A percentile compares a stretch with the other conserved stretches of the same genome.
phyloP scores from a whole-genome alignment of 2,113 vertebrate genomes.

The Microtus montanus region DNA sequence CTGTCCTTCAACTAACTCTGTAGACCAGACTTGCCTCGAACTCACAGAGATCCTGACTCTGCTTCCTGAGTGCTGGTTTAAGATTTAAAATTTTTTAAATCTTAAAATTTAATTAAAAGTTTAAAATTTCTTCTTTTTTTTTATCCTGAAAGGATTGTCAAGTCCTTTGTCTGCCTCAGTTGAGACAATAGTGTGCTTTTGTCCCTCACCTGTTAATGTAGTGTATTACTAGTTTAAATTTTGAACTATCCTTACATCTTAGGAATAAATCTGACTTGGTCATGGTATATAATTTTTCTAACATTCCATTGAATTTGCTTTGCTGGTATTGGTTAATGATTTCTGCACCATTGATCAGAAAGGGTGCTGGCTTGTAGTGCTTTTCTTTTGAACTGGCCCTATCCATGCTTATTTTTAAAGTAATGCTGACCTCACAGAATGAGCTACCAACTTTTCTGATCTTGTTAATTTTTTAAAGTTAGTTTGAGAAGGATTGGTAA shows the following conservation, averaged over 20 bases:
- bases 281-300: background rate
- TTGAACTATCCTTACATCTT: background rate
- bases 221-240: background rate
- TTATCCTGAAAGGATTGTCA: background rate
- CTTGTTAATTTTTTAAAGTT: background rate
- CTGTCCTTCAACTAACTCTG: no score
- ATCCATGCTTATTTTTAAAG: background rate
- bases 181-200: background rate
- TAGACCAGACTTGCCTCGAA: no score
- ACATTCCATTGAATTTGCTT: background rate
- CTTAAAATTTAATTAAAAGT: no score
- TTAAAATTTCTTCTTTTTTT: no score
- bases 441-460: background rate
- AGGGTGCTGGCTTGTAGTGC: background rate
- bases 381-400: background rate
- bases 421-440: background rate
- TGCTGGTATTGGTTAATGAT: background rate
- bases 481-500: background rate
- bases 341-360: background rate
- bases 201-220: background rate
- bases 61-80: no score
- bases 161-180: background rate
- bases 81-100: no score
- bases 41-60: no score
- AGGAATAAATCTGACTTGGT: background rate